A percentile compares a stretch with the other conserved stretches of the same genome.
Evolutionary conservation across 2,888 invertebrate species (phyloP).

Genomic region (Drosophila picticornis): DNA sequence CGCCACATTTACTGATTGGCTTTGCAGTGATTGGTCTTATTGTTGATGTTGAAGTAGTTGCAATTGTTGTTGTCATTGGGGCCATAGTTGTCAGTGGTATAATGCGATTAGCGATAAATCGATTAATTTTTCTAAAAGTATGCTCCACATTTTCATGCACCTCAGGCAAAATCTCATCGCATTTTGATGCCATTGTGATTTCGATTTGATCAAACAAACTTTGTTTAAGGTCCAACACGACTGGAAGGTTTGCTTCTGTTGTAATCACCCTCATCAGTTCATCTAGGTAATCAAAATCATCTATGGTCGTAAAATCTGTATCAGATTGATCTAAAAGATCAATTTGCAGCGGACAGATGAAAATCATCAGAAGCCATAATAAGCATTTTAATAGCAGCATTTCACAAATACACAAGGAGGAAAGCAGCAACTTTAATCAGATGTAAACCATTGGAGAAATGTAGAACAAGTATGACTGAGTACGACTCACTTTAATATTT

Average conservation of each 20-base stretch:
- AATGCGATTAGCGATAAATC: background rate
- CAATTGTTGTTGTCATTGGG: constrained; percentile 1
- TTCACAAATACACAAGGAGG: too few species aligned
- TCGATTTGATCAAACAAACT: rapidly evolving
- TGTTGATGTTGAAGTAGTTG: constrained; percentile 19
- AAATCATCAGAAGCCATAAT: too few species aligned
- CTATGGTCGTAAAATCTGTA: too few species aligned
- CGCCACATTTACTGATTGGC: background rate
- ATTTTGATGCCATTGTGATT: too few species aligned
- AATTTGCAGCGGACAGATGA: too few species aligned
- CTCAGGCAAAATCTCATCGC: too few species aligned
- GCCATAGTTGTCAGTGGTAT: background rate
- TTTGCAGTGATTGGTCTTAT: background rate
- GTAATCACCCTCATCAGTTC: too few species aligned
- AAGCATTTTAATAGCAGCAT: too few species aligned
- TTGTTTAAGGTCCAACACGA: rapidly evolving
- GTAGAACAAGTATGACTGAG: background rate
- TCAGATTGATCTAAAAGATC: too few species aligned
- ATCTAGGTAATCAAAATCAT: too few species aligned
- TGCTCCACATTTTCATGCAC: rapidly evolving
- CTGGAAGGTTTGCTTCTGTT: too few species aligned
- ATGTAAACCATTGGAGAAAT: background rate
- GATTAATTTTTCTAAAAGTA: rapidly evolving
- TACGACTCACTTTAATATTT: background rate
- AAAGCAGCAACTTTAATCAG: background rate